Evolutionary conservation across 1,140 invertebrate genomes (phyloP), one percentile per base, ranked within the genome.

Genomic region (Doryteuthis pealeii): DNA sequence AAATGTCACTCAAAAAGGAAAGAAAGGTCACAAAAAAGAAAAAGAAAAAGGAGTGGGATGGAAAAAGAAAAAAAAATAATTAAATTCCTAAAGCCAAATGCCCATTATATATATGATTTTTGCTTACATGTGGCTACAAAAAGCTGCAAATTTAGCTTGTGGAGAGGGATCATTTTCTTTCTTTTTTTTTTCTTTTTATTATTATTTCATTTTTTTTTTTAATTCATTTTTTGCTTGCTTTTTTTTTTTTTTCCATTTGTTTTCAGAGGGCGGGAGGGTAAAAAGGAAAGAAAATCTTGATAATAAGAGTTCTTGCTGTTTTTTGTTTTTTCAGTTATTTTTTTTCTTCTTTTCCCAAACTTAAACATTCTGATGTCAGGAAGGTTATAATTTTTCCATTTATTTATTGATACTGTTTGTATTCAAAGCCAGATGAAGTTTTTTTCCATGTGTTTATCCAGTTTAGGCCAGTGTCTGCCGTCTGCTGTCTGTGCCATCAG

Each of bases 401-500:
- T 40, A 40, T 5, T 40, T n/a, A 40, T 15, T 22, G 18, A n/a
- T 1, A 58, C 18, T 62, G 18, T 62, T 62, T 62, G 6, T 62
- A 68, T 68, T 68, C 30, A 18, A 68, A 68, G 66, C 66, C 32
- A 33, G 66, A 68, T 68, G 66, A 68, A 5, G 22, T 62, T 28
- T 62, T 62, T n/a, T n/a, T 62, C 30, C 28, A 68, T 22, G 10
- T 32, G 30, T 68, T 26, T 32, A 32, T 68, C 66, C 66, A 32
- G 66, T 26, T 68, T 68, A 68, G 66, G 66, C 22, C 66, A 68
- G 66, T 68, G 66, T 68, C 66, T 68, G 58, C 58, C 58, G 22
- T n/a, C 58, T 26, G 66, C 30, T 68, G 32, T 68, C 66, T 30
- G 54, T 62, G 54, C 26, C 54, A n/a, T 62, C 54, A 62, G 54